These are phyloP conservation scores for Lasioglossum morio DNA, from an alignment of 2,888 invertebrate species.

Conservation along the genomic window DNA sequence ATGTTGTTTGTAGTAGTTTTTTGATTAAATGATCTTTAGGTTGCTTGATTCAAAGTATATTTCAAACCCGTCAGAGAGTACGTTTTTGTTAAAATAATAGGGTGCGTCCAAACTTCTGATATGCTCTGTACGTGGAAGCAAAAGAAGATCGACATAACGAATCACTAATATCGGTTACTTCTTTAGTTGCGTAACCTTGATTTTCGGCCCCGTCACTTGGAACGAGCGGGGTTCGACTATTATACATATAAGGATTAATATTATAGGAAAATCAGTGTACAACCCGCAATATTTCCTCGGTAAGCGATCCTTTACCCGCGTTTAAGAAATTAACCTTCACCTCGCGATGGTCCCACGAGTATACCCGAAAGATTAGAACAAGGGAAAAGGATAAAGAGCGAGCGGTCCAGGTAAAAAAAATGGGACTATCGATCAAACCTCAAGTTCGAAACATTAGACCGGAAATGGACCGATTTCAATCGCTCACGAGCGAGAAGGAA, in stretches of 20 bases:
- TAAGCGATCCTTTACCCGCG: not conserved
- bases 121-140: too few relatives aligned
- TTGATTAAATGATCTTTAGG: too few relatives aligned
- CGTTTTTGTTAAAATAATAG: too few relatives aligned
- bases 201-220: too few relatives aligned
- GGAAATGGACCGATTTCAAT: slow-evolving; percentile 62
- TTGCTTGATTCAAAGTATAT: too few relatives aligned
- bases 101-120: too few relatives aligned
- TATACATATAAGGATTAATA: not conserved
- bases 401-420: slow-evolving; percentile 55
- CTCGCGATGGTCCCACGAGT: slow-evolving; percentile 51
- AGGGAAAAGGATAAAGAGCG: not conserved
- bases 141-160: too few relatives aligned
- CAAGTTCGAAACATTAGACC: slow-evolving; percentile 55
- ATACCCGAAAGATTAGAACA: slow-evolving; percentile 21
- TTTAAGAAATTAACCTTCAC: not conserved
- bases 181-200: too few relatives aligned
- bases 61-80: too few relatives aligned
- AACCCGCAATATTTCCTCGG: not conserved
- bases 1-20: too few relatives aligned
- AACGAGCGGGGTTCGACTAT: not conserved
- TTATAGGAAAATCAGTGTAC: not conserved
- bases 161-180: too few relatives aligned
- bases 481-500: slow-evolving; percentile 52
- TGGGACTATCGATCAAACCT: slow-evolving; percentile 74